Conservation (phyloP, 1,140 invertebrate species). For the fruit fly (Drosophila melanogaster) region Release_6_plus_ISO1_MT NT_033779.5:7568001-7568500, state of each 20-base stretch:
- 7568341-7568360: background rate
- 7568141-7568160: conserved; percentile 3
- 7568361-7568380: conserved; percentile 39
- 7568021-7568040: conserved; percentile 36
- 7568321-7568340: conserved; percentile 42
- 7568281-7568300: conserved; percentile 61
- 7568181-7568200: conserved; percentile 52
- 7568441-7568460: too few species aligned
- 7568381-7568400: conserved; percentile 21
- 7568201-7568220: conserved; percentile 71
- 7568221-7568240: conserved; percentile 57
- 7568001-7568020: conserved; percentile 23
- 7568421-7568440: too few species aligned
- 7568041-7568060: conserved; percentile 23
- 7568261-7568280: conserved; percentile 2
- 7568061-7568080: conserved; percentile 45
- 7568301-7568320: conserved; percentile 64
- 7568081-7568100: conserved; percentile 48
- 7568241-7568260: conserved; percentile 35
- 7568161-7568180: conserved; percentile 53
- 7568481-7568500: too few species aligned
- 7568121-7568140: conserved; percentile 4
- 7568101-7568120: conserved; percentile 54
- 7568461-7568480: too few species aligned
- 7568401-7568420: background rate